Evolutionary conservation across 2,888 invertebrate species (phyloP).

Genomic region (Lasioglossum vierecki): DNA sequence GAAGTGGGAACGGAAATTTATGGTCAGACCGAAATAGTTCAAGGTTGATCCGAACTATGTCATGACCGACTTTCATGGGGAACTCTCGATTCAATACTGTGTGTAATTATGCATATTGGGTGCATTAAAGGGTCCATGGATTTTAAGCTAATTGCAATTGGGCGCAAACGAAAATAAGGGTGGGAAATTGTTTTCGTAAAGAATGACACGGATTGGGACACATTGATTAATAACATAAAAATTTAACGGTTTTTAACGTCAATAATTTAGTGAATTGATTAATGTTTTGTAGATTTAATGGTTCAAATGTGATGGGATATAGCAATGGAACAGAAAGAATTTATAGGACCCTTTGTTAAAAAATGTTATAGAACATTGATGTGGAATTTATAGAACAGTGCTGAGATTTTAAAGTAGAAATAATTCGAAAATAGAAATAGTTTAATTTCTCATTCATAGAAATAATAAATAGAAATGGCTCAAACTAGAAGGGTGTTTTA

Average conservation of each 20-base stretch:
- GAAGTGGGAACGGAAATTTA: constrained; percentile 52
- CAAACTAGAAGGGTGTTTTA: too few species aligned
- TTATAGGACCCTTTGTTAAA: neutral
- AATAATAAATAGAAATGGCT: too few species aligned
- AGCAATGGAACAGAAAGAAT: neutral
- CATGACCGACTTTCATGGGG: constrained; percentile 56
- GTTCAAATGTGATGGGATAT: neutral
- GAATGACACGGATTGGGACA: neutral
- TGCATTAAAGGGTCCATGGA: constrained; percentile 38
- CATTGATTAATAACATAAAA: neutral
- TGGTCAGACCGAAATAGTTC: constrained; percentile 63
- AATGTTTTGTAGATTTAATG: neutral
- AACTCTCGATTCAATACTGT: constrained; percentile 44
- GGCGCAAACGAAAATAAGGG: neutral
- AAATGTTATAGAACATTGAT: neutral
- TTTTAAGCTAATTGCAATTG: constrained; percentile 22
- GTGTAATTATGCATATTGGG: constrained; percentile 41
- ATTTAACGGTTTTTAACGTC: neutral
- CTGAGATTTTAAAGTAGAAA: too few species aligned
- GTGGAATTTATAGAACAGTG: too few species aligned
- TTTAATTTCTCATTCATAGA: too few species aligned
- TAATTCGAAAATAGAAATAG: neutral
- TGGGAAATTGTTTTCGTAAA: neutral
- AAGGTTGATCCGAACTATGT: constrained; percentile 60
- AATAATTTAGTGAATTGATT: neutral